phyloP scores from a whole-genome alignment of 1,140 invertebrate species.

The Meloidogyne hapla region DNA sequence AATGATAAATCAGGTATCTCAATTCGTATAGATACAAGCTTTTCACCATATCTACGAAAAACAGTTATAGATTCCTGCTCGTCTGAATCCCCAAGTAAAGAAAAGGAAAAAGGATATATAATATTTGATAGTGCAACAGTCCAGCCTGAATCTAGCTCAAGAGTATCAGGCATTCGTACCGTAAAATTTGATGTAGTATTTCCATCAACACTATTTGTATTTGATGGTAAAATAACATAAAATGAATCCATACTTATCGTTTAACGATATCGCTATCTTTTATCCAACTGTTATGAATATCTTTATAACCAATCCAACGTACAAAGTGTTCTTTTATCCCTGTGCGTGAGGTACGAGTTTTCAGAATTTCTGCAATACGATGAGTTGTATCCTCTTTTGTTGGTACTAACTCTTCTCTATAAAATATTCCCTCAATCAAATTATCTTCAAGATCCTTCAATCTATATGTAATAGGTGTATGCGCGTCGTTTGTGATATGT shows the following conservation, averaged over 20 bases:
- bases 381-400: not conserved
- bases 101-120: slow-evolving; percentile 28
- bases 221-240: slow-evolving; percentile 8
- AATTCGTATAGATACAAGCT: not conserved
- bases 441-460: not conserved
- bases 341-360: not conserved
- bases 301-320: slow-evolving; percentile 5
- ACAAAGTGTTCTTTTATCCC: slow-evolving; percentile 28
- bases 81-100: not conserved
- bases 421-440: slow-evolving; percentile 21
- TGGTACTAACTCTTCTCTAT: slow-evolving; percentile 17
- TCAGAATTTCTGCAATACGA: slow-evolving; percentile 15
- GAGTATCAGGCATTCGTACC: slow-evolving; percentile 18
- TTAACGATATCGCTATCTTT: not conserved
- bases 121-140: slow-evolving; percentile 27
- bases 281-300: slow-evolving; percentile 25
- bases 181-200: slow-evolving; percentile 7
- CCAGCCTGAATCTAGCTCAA: slow-evolving; percentile 28
- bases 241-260: not conserved
- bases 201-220: not conserved
- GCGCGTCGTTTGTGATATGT: too few relatives aligned
- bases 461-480: not conserved
- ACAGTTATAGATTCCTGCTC: not conserved
- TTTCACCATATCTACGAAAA: not conserved
- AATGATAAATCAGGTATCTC: not conserved